Evolutionary conservation across 2,797 vertebrate genomes (phyloP).

Genomic region (Erpetoichthys calabaricus): DNA sequence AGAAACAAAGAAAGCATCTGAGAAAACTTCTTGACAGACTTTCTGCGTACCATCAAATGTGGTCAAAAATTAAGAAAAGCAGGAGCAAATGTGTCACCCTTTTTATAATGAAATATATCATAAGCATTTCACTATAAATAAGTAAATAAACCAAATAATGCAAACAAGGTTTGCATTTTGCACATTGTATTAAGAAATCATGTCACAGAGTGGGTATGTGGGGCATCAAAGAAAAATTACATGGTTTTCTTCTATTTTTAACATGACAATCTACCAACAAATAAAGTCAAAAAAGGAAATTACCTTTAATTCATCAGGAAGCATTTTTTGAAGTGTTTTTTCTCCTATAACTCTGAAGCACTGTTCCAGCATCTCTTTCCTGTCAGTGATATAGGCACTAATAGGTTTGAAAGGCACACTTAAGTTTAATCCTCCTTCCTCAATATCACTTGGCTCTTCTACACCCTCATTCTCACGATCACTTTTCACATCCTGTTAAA

Average conservation of each 20-base stretch:
- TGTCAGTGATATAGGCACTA: slow-evolving; percentile 69
- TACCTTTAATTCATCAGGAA: slow-evolving; percentile 89
- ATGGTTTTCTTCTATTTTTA: background rate
- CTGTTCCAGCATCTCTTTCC: slow-evolving; percentile 82
- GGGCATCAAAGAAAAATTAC: background rate
- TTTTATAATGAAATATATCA: too few species aligned
- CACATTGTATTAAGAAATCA: slow-evolving; percentile 2
- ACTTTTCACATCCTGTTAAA: slow-evolving; percentile 53
- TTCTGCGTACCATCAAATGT: too few species aligned
- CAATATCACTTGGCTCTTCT: slow-evolving; percentile 75
- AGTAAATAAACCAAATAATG: too few species aligned
- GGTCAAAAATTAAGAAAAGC: too few species aligned
- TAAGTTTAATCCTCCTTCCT: slow-evolving; percentile 86
- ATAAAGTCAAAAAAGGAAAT: background rate
- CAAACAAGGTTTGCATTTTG: slow-evolving; percentile 6
- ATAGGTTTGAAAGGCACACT: slow-evolving; percentile 71
- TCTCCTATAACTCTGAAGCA: slow-evolving; percentile 81
- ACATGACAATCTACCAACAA: slow-evolving; percentile 6
- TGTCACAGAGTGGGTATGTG: background rate
- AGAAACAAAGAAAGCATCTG: too few species aligned
- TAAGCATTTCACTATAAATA: too few species aligned
- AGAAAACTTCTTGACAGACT: too few species aligned
- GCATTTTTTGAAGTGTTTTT: slow-evolving; percentile 81
- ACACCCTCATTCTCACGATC: slow-evolving; percentile 44
- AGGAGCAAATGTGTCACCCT: too few species aligned